Evolutionary conservation across 2,888 invertebrate species (phyloP), one percentile per base, ranked within the genome.

Genomic region (Philereme transversata): DNA sequence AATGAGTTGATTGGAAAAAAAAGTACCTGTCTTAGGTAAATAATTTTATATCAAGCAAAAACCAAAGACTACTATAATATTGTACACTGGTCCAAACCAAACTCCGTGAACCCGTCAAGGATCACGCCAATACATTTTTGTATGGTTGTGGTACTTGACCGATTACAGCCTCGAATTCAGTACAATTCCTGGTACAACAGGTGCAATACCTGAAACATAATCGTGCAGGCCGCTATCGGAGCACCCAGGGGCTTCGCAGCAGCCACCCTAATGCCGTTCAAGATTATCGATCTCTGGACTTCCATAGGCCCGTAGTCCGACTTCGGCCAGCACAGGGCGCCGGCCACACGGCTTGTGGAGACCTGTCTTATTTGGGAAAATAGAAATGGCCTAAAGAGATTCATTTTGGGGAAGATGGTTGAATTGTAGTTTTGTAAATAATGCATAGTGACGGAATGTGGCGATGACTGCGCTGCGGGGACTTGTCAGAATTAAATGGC

Each of bases 161-260:
- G 22, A 22, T 3, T 22, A 22, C 3, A 22, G 22, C 22, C 22
- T 22, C 22, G 22, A 22, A 22, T 22, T 22, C 22, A 3, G 22
- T 22, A 22, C 22, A n/a, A n/a, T n/a, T n/a, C n/a, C n/a, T n/a
- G 22, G 22, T 22, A 22, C 22, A 3, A 22, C 10, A 44, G 11
- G n/a, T 4, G 5, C 8, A 22, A 7, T 64, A 90, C 90, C 84
- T 88, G 88, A 60, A 74, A 90, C 87, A 91, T 86, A 6, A 91
- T 73, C 45, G 90, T 89, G 66, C 87, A 87, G 0, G 88, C 77
- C 0, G 79, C 77, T 2, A 88, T 81, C n/a, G 75, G 78, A 0
- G 80, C 60, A 0, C 87, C 90, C 9, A 73, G 11, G 0, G 78
- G 72, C 56, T 79, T 84, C 0, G 83, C 79, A 3, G 80, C 81